Evolutionary conservation across 1,140 invertebrate species (phyloP).

Genomic region (Zaprionus davidi): DNA sequence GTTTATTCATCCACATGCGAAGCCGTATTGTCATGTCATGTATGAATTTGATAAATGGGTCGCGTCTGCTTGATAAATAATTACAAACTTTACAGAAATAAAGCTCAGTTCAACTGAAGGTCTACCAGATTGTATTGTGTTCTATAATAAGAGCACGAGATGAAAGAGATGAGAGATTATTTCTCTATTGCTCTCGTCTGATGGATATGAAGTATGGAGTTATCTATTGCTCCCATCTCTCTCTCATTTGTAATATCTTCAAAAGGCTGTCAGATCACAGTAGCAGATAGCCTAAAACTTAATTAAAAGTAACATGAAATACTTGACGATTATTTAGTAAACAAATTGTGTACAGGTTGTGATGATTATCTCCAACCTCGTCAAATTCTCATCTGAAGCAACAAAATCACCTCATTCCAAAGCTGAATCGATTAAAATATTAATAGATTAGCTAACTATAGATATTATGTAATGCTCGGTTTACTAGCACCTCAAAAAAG

Average conservation of each 20-base stretch:
- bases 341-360: too few species aligned
- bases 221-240: too few species aligned
- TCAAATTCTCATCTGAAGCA: neutral
- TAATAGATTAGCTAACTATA: neutral
- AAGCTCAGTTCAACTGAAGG: neutral
- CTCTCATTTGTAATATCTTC: neutral
- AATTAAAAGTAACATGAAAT: neutral
- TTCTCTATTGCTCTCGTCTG: neutral
- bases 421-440: neutral
- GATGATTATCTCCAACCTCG: too few species aligned
- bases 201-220: neutral
- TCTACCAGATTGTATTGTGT: neutral
- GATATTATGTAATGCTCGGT: neutral
- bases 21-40: constrained; percentile 24
- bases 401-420: neutral
- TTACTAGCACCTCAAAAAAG: neutral
- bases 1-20: constrained; percentile 53
- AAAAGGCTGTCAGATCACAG: neutral
- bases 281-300: neutral
- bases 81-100: neutral
- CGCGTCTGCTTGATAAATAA: constrained; percentile 15
- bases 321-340: neutral
- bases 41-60: constrained; percentile 44
- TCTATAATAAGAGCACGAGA: neutral
- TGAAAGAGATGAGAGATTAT: neutral